Percentiles rank a stretch among this genome's conserved stretches.
phyloP scores from a whole-genome alignment of 2,888 invertebrate genomes.

The Drosophila pegasa region DNA sequence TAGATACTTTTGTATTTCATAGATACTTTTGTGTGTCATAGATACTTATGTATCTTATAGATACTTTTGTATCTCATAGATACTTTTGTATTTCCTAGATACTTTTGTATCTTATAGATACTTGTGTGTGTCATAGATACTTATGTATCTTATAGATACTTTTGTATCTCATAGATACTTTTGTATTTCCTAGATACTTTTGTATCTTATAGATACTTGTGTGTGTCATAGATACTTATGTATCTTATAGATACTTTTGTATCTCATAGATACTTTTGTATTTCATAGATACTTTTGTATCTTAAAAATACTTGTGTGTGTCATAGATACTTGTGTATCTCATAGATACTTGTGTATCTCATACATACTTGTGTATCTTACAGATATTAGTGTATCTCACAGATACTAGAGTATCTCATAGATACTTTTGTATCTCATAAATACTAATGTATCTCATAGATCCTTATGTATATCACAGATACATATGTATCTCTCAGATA shows the following conservation, averaged over 20 bases:
- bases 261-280: neutral
- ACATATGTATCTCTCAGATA: neutral
- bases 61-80: neutral
- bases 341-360: neutral
- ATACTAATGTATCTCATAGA: no score
- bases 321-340: neutral
- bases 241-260: neutral
- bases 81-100: no score
- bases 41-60: neutral
- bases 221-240: neutral
- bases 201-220: neutral
- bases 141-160: neutral
- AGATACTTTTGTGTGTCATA: neutral
- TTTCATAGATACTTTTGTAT: neutral
- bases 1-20: no score
- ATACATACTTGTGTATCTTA: neutral
- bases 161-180: neutral
- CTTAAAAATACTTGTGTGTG: neutral
- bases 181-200: neutral
- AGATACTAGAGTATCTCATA: no score
- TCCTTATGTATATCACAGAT: no score
- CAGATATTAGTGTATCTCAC: no score
- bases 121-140: neutral
- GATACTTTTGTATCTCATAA: no score
- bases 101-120: neutral